Conservation (phyloP, 1,140 invertebrate genomes). For the Drosophila azteca region DNA sequence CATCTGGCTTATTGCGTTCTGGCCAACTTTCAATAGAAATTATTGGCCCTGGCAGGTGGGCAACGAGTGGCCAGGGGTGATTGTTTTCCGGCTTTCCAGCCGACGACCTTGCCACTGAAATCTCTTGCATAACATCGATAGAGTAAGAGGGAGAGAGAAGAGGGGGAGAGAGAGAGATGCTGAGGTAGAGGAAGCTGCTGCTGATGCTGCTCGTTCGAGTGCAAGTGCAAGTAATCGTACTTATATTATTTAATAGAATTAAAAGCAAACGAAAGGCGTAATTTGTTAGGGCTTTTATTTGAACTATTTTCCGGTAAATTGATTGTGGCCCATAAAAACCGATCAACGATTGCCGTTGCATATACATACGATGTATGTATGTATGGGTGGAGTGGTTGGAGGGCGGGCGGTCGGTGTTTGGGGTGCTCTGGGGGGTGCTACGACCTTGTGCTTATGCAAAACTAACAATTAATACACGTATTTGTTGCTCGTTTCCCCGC, state of each 20-base stretch:
- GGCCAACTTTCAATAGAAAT: conserved; percentile 47
- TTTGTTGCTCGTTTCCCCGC: conserved; percentile 21
- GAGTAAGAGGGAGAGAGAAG: no score
- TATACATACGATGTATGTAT: background rate
- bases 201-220: no score
- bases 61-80: background rate
- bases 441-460: conserved; percentile 39
- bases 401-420: no score
- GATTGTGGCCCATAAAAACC: conserved; percentile 26
- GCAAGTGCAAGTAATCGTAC: background rate
- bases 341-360: conserved; percentile 22
- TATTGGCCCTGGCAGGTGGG: background rate
- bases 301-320: conserved; percentile 18
- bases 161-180: background rate
- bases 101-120: conserved; percentile 37
- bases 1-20: conserved; percentile 48
- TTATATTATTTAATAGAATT: conserved; percentile 40
- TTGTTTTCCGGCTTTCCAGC: conserved; percentile 35
- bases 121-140: conserved; percentile 28
- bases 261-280: conserved; percentile 36
- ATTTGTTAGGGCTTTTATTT: conserved; percentile 32
- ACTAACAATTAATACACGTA: conserved; percentile 35
- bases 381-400: background rate
- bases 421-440: conserved; percentile 9
- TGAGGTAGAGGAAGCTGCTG: background rate